phyloP scores from a whole-genome alignment of 2,888 invertebrate species.

The Diachrysia chrysitis region DNA sequence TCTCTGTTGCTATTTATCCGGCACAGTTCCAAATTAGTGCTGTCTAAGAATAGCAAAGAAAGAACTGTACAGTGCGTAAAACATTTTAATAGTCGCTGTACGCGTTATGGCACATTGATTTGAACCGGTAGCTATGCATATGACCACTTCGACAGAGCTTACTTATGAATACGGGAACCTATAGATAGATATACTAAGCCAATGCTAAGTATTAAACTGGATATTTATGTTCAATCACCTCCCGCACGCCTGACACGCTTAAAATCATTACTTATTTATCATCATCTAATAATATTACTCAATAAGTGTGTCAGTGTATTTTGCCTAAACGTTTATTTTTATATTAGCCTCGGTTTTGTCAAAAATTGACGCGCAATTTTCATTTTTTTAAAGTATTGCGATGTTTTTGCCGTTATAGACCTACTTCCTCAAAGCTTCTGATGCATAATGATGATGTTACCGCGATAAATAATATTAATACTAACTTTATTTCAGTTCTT shows the following conservation, averaged over 20 bases:
- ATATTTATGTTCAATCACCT: not conserved
- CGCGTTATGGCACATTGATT: not conserved
- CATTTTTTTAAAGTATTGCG: too few species aligned
- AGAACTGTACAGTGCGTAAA: not conserved
- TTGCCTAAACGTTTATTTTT: not conserved
- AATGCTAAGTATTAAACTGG: not conserved
- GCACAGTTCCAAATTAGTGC: not conserved
- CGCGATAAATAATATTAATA: too few species aligned
- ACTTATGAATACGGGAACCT: not conserved
- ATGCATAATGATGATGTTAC: too few species aligned
- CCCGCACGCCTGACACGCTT: constrained; percentile 1
- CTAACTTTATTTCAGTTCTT: too few species aligned
- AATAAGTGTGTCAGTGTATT: constrained; percentile 2
- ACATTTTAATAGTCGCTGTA: not conserved
- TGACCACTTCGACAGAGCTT: not conserved
- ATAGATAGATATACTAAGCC: not conserved
- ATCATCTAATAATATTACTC: not conserved
- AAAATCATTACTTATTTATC: not conserved
- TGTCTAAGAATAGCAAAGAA: constrained; percentile 1
- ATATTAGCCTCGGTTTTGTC: not conserved
- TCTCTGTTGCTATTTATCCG: not conserved
- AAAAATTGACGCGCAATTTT: not conserved
- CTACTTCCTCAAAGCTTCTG: too few species aligned
- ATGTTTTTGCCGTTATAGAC: too few species aligned
- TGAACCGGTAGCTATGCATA: not conserved